Conservation (phyloP, 2,113 vertebrate genomes). For the Bos javanicus region DNA sequence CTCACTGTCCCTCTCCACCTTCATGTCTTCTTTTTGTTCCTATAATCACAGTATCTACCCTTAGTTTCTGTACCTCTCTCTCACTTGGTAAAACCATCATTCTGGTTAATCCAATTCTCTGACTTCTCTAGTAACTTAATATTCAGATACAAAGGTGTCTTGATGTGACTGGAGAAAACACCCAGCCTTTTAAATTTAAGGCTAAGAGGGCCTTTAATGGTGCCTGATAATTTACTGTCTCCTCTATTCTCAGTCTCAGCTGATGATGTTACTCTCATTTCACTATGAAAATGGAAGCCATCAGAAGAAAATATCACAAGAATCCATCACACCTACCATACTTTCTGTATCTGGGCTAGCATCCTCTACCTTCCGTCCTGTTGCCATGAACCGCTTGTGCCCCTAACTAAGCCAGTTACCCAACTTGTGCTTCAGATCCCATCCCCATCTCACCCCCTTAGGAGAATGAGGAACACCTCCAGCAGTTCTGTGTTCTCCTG, state of each 20-base stretch:
- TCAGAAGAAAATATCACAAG: background rate
- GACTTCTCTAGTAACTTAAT: background rate
- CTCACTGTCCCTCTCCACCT: background rate
- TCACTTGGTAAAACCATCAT: background rate
- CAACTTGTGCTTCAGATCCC: background rate
- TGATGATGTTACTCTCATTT: background rate
- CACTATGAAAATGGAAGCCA: background rate
- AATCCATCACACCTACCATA: background rate
- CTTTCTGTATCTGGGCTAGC: background rate
- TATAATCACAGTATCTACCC: background rate
- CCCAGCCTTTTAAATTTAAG: background rate
- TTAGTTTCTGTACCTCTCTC: background rate
- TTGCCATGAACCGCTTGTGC: background rate
- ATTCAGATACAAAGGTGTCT: background rate
- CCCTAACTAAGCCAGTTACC: background rate
- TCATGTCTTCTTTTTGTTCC: background rate
- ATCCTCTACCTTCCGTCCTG: background rate
- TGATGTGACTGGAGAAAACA: background rate
- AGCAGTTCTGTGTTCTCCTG: background rate
- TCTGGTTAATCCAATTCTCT: background rate
- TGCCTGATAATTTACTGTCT: background rate
- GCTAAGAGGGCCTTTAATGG: background rate
- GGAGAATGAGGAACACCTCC: background rate
- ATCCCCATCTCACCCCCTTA: background rate
- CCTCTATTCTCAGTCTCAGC: background rate